Percentiles rank a stretch among this genome's conserved stretches.
Evolutionary conservation across 2,797 vertebrate genomes (phyloP).

Genomic region (Vultur gryphus): DNA sequence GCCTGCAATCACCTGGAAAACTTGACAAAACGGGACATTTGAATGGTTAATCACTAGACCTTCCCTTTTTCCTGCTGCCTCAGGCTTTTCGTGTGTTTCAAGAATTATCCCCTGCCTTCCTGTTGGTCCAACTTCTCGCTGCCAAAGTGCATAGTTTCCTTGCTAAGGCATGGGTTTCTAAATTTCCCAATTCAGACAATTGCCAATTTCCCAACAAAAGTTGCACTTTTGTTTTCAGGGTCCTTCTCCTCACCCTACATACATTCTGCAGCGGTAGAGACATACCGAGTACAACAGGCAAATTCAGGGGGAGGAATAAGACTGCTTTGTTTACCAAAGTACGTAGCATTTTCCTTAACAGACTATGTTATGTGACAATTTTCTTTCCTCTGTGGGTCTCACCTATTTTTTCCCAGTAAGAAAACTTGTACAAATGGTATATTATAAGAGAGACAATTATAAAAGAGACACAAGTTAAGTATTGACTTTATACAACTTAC

Average conservation of each 20-base stretch:
- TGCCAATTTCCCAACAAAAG: neutral
- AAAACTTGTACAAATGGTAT: neutral
- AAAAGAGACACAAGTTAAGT: neutral
- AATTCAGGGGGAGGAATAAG: neutral
- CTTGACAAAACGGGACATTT: neutral
- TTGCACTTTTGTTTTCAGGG: neutral
- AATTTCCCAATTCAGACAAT: neutral
- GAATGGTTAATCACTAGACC: neutral
- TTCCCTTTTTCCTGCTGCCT: neutral
- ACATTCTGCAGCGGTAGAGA: neutral
- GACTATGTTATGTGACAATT: neutral
- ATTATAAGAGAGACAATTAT: neutral
- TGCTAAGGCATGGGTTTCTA: neutral
- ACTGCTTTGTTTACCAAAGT: neutral
- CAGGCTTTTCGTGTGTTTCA: neutral
- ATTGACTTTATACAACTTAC: neutral
- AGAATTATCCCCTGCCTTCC: neutral
- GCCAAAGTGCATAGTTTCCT: neutral
- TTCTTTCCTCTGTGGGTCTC: neutral
- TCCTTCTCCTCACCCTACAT: neutral
- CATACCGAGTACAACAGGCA: neutral
- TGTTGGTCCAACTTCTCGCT: neutral
- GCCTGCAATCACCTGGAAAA: neutral
- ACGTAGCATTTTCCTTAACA: neutral
- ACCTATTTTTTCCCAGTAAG: neutral